Evolutionary conservation across 2,888 invertebrate species (phyloP).

Genomic region (Lacanobia wlatinum): DNA sequence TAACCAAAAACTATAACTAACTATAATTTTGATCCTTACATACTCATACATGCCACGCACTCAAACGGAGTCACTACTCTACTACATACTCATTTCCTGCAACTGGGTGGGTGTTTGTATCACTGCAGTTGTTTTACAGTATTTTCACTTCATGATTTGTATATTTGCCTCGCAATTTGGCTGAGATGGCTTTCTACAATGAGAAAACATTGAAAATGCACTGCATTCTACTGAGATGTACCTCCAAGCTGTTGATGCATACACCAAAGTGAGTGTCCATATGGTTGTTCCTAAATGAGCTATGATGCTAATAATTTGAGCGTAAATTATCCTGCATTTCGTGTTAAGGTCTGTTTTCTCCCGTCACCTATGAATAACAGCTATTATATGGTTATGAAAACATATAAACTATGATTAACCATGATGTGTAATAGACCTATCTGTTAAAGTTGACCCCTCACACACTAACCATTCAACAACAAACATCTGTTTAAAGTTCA

Average conservation of each 20-base stretch:
- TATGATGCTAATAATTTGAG: too few relatives aligned
- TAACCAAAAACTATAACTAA: too few relatives aligned
- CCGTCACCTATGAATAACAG: too few relatives aligned
- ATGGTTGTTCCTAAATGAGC: too few relatives aligned
- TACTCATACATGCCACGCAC: neutral
- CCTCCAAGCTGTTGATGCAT: neutral
- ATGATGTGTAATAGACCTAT: neutral
- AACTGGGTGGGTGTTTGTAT: neutral
- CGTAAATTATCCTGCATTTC: too few relatives aligned
- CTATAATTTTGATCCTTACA: neutral
- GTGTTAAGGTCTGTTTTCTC: too few relatives aligned
- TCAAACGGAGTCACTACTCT: neutral
- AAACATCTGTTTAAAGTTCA: conserved; percentile 45
- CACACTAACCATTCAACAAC: conserved; percentile 7
- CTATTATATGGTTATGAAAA: too few relatives aligned
- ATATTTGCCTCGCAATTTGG: neutral
- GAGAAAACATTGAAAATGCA: neutral
- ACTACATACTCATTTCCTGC: too few relatives aligned
- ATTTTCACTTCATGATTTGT: too few relatives aligned
- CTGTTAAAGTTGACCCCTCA: conserved; percentile 9
- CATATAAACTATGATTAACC: neutral
- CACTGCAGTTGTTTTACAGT: too few relatives aligned
- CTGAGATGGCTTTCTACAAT: neutral
- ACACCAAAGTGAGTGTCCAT: too few relatives aligned
- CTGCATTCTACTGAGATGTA: neutral